A percentile compares a stretch with the other conserved stretches of the same genome.
Evolutionary conservation across 1,140 invertebrate species (phyloP).

Genomic region (Melitaea cinxia): DNA sequence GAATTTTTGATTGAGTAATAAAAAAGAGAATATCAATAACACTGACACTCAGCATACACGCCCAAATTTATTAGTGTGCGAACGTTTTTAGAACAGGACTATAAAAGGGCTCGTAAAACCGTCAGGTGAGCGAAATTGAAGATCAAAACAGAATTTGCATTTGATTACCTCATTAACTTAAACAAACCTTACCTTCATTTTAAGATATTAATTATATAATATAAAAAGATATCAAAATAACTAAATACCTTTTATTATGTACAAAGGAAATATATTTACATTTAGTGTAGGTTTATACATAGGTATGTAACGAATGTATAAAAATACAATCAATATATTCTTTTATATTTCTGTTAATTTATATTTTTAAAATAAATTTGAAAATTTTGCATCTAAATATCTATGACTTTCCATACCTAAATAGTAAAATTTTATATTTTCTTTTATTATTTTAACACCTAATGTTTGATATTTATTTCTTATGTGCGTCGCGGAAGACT

Average conservation of each 20-base stretch:
- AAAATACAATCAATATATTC: too few species aligned
- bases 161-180: not conserved
- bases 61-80: not conserved
- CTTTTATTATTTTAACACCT: not conserved
- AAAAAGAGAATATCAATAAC: not conserved
- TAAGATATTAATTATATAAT: too few species aligned
- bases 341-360: too few species aligned
- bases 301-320: too few species aligned
- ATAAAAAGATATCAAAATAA: not conserved
- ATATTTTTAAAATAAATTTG: too few species aligned
- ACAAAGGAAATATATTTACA: too few species aligned
- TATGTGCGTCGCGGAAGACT: conserved; percentile 13
- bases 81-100: not conserved
- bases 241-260: not conserved
- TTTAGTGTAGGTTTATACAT: too few species aligned
- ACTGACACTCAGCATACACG: not conserved
- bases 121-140: not conserved
- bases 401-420: too few species aligned
- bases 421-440: not conserved
- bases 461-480: not conserved
- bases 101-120: not conserved
- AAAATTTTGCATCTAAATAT: too few species aligned
- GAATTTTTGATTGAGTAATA: not conserved
- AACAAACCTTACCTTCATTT: not conserved
- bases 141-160: not conserved